These are phyloP conservation scores for Acanthaster planci DNA, from an alignment of 35 echinoderm and acorn worm species.

Conservation along the genomic window DNA sequence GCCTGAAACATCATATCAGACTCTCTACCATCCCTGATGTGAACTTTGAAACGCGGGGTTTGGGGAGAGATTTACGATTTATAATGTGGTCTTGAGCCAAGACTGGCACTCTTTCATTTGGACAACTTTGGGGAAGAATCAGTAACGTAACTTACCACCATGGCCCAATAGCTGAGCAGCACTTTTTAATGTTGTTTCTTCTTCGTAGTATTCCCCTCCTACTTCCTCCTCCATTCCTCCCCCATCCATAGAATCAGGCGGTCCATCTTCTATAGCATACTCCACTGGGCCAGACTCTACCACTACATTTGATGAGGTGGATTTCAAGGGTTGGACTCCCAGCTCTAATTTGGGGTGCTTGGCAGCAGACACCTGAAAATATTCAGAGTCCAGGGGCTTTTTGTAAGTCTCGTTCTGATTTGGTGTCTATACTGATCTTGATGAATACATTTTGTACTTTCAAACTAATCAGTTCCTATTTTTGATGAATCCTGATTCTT, in stretches of 20 bases:
- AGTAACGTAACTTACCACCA: conserved; percentile 13
- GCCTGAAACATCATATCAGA: too few relatives aligned
- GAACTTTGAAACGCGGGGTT: too few relatives aligned
- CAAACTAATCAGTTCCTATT: too few relatives aligned
- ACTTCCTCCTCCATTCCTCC: conserved; percentile 52
- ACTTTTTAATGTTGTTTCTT: conserved; percentile 55
- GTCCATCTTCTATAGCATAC: conserved; percentile 40
- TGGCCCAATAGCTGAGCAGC: conserved; percentile 65
- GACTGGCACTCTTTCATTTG: too few relatives aligned
- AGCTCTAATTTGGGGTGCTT: neutral
- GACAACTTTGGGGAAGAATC: neutral
- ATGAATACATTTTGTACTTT: too few relatives aligned
- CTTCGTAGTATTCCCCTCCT: conserved; percentile 54
- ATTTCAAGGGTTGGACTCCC: conserved; percentile 3
- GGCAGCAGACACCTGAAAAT: neutral
- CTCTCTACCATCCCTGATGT: too few relatives aligned
- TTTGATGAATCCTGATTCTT: too few relatives aligned
- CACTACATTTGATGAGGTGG: conserved; percentile 48
- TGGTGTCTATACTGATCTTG: too few relatives aligned
- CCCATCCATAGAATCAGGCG: conserved; percentile 19
- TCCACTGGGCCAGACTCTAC: conserved; percentile 88
- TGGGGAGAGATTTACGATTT: too few relatives aligned
- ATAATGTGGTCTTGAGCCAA: too few relatives aligned
- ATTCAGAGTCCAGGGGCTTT: too few relatives aligned
- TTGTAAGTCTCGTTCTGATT: too few relatives aligned